These are phyloP conservation scores for Cephalopholis sonnerati DNA, from an alignment of 2,113 vertebrate species.

Conservation along the genomic window DNA sequence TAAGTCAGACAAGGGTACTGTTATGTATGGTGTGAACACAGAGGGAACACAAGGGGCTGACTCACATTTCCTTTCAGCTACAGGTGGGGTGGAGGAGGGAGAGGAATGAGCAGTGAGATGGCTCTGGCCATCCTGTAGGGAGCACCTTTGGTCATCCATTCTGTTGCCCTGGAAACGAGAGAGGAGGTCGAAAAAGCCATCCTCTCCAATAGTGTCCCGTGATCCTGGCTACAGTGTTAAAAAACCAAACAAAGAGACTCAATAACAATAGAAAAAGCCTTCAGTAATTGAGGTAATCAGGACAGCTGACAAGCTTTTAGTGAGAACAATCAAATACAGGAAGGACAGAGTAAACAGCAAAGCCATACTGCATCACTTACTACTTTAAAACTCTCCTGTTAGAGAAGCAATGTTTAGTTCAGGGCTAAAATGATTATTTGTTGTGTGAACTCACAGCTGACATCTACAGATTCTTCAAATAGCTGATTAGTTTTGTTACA, in stretches of 20 bases:
- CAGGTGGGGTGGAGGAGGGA: slow-evolving; percentile 83
- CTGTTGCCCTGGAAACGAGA: slow-evolving; percentile 96
- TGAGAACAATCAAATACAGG: not conserved
- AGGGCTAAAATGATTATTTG: not conserved
- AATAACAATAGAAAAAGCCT: not conserved
- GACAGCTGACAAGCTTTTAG: not conserved
- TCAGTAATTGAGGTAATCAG: not conserved
- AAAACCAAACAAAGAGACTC: not conserved
- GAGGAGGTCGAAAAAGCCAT: slow-evolving; percentile 95
- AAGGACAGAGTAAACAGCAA: not conserved
- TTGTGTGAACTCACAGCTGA: not conserved
- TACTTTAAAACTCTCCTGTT: not conserved
- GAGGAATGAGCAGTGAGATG: slow-evolving; percentile 67
- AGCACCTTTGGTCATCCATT: slow-evolving; percentile 97
- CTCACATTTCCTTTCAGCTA: slow-evolving; percentile 89
- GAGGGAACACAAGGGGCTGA: slow-evolving; percentile 52
- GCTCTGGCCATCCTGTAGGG: slow-evolving; percentile 85
- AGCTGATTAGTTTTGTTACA: not conserved
- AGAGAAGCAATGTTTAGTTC: not conserved
- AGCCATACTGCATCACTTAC: not conserved
- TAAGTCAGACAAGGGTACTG: not conserved
- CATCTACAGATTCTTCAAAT: not conserved
- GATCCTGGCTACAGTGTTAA: slow-evolving; percentile 73
- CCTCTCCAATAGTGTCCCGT: slow-evolving; percentile 89
- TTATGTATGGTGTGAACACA: slow-evolving; percentile 56